Percentiles rank a stretch among this genome's conserved stretches.
These are phyloP conservation scores for Cossypha niveicapilla DNA, from an alignment of 2,797 vertebrate genomes.

Conservation along the genomic window DNA sequence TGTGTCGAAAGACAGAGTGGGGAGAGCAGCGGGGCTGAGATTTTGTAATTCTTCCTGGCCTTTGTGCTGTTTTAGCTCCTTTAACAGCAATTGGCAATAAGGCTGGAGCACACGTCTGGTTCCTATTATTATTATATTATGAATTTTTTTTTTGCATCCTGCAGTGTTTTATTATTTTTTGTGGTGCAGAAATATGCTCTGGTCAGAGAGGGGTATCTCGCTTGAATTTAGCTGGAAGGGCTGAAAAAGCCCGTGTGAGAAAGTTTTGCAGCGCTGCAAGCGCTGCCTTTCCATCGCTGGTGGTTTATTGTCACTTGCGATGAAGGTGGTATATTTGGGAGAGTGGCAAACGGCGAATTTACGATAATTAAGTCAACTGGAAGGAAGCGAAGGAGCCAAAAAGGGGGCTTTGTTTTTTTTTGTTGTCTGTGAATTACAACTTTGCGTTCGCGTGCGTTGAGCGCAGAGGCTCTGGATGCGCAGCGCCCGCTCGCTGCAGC, in stretches of 20 bases:
- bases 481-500: not conserved
- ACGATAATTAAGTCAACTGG: constrained; percentile 34
- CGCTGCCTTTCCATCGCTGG: not conserved
- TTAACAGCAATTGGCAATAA: constrained; percentile 42
- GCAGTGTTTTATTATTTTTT: constrained; percentile 64
- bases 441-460: not conserved
- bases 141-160: constrained; percentile 37
- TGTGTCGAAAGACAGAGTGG: constrained; percentile 27
- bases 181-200: constrained; percentile 35
- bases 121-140: constrained; percentile 70
- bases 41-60: constrained; percentile 52
- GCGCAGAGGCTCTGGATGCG: not conserved
- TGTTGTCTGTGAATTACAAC: not conserved
- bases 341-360: constrained; percentile 19
- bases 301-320: not conserved
- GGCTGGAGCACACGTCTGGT: constrained; percentile 53
- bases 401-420: not conserved
- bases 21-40: not conserved
- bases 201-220: constrained; percentile 36
- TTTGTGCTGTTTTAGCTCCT: constrained; percentile 50
- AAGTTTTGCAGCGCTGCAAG: not conserved
- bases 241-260: not conserved
- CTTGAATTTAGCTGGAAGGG: constrained; percentile 1
- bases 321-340: constrained; percentile 3
- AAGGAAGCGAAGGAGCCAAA: not conserved